Evolutionary conservation across 1,140 invertebrate genomes (phyloP).

Genomic region (Habropoda laboriosa): DNA sequence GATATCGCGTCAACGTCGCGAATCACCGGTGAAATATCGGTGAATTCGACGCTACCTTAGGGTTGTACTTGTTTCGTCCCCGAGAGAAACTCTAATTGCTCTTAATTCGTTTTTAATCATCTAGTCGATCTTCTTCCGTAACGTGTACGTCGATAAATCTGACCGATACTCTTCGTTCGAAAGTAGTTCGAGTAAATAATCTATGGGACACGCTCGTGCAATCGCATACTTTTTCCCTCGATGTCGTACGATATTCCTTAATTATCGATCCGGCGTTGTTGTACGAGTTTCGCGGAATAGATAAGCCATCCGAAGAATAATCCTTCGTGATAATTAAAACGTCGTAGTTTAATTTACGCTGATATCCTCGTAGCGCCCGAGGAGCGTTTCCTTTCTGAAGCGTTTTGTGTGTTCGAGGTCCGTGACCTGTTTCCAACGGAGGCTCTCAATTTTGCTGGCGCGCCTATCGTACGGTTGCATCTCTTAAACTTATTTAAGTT

Average conservation of each 20-base stretch:
- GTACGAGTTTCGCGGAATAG: neutral
- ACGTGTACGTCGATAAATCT: no score
- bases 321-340: constrained; percentile 41
- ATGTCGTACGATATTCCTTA: neutral
- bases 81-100: constrained; percentile 46
- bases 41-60: neutral
- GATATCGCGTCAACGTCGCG: constrained; percentile 2
- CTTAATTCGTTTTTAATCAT: constrained; percentile 57
- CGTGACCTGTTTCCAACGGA: constrained; percentile 6
- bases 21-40: neutral
- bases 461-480: constrained; percentile 66
- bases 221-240: neutral
- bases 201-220: neutral
- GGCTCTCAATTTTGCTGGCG: constrained; percentile 57
- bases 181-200: neutral
- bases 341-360: constrained; percentile 7
- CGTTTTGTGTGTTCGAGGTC: neutral
- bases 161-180: neutral
- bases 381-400: constrained; percentile 43
- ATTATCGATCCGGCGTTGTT: neutral
- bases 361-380: constrained; percentile 23
- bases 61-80: neutral
- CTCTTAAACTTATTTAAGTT: constrained; percentile 72
- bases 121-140: constrained; percentile 33
- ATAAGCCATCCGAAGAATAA: neutral